Evolutionary conservation across 2,797 vertebrate genomes (phyloP).

Genomic region (Moxostoma hubbsi): DNA sequence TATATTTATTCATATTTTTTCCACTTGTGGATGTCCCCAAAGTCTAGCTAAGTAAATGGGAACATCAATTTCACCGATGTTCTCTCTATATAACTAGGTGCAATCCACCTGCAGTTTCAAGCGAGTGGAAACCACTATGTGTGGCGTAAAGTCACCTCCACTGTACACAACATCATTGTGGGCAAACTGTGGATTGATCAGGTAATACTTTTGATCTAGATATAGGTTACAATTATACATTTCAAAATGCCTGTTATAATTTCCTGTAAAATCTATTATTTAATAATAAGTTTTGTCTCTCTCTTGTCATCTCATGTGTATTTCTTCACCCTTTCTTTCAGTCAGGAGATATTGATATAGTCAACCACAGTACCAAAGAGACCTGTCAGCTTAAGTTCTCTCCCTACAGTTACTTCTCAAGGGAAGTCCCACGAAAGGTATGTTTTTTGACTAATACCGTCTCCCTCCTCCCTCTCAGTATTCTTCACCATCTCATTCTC

Average conservation of each 20-base stretch:
- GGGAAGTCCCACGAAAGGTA: slow-evolving; percentile 96
- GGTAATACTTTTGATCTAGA: slow-evolving; percentile 69
- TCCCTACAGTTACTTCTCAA: slow-evolving; percentile 98
- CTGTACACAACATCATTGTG: slow-evolving; percentile 98
- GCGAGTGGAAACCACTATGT: slow-evolving; percentile 94
- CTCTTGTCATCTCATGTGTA: no score
- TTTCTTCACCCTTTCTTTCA: slow-evolving; percentile 59
- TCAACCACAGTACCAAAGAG: slow-evolving; percentile 95
- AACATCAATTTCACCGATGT: background rate
- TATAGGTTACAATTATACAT: no score
- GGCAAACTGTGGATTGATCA: slow-evolving; percentile 99
- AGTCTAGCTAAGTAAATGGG: no score
- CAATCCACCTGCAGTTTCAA: slow-evolving; percentile 95
- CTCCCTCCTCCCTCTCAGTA: background rate
- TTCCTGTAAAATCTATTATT: no score
- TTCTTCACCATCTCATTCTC: background rate
- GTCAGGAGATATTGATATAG: slow-evolving; percentile 97
- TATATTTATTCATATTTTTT: no score
- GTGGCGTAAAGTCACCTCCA: slow-evolving; percentile 99
- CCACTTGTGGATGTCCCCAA: no score
- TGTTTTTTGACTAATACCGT: no score
- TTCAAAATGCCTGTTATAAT: no score
- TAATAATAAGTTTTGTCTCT: no score
- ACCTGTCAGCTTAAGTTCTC: slow-evolving; percentile 97
- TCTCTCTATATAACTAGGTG: slow-evolving; percentile 74